A percentile compares a stretch with the other conserved stretches of the same genome.
Evolutionary conservation across 2,888 invertebrate species (phyloP).

Genomic region (Epicampocera succincta): DNA sequence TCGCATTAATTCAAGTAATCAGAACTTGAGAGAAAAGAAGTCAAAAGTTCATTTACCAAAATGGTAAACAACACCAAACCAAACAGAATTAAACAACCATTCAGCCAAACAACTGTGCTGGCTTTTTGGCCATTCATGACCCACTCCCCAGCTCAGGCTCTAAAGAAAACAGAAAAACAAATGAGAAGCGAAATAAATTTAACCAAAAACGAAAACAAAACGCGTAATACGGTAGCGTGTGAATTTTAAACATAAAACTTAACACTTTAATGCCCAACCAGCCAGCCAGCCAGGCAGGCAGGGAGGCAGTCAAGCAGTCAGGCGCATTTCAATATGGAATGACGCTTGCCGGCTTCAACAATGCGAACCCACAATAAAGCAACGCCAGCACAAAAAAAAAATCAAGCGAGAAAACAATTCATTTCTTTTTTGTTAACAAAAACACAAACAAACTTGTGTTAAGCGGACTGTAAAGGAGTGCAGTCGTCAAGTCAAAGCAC

Average conservation of each 20-base stretch:
- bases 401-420: constrained; percentile 40
- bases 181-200: not conserved
- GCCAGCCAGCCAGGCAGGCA: not conserved
- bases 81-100: constrained; percentile 26
- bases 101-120: constrained; percentile 26
- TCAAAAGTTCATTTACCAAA: constrained; percentile 68
- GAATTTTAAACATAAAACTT: constrained; percentile 66
- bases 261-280: constrained; percentile 59
- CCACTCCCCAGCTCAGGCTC: constrained; percentile 55
- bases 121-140: constrained; percentile 52
- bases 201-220: constrained; percentile 25
- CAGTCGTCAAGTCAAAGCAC: not conserved
- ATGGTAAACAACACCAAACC: constrained; percentile 60
- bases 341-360: constrained; percentile 7
- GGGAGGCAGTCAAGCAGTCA: constrained; percentile 18
- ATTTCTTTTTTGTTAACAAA: constrained; percentile 24
- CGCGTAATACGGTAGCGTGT: constrained; percentile 69
- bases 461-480: constrained; percentile 2
- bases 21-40: constrained; percentile 25
- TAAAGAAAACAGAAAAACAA: constrained; percentile 4
- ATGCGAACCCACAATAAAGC: constrained; percentile 7
- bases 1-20: constrained; percentile 30
- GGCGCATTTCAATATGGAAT: constrained; percentile 14
- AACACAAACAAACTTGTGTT: not conserved
- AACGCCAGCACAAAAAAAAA: constrained; percentile 9